Evolutionary conservation across 2,113 vertebrate species (phyloP).

Genomic region (Chrysochloris asiatica): DNA sequence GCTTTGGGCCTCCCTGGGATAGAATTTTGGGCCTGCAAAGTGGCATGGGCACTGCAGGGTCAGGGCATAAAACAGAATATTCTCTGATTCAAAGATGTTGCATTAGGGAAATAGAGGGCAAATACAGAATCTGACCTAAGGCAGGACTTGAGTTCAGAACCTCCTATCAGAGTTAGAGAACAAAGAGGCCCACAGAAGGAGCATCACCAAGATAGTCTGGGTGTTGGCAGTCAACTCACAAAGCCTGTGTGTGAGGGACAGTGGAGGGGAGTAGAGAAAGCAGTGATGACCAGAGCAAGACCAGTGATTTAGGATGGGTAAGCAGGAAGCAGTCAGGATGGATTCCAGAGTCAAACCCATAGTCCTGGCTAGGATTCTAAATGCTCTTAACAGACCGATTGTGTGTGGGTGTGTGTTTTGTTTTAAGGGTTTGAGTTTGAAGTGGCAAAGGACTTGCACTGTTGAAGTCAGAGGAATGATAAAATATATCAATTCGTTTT

Average conservation of each 20-base stretch:
- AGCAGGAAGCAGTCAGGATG: background rate
- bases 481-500: constrained; percentile 9
- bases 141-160: background rate
- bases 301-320: background rate
- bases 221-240: background rate
- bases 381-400: background rate
- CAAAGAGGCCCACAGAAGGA: background rate
- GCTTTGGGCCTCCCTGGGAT: background rate
- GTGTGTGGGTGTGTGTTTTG: background rate
- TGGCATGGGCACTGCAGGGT: background rate
- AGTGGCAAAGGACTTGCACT: background rate
- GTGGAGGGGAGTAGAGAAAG: background rate
- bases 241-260: background rate
- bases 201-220: background rate
- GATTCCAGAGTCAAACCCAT: background rate
- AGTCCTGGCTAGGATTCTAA: background rate
- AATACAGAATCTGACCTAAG: background rate
- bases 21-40: background rate
- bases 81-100: background rate
- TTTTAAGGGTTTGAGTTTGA: background rate
- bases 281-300: background rate
- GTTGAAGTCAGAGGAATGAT: constrained; percentile 19
- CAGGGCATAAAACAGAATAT: background rate
- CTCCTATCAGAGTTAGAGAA: background rate
- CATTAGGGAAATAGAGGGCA: background rate